phyloP scores from a whole-genome alignment of 2,113 vertebrate species.

The Syngnathoides biaculeatus region DNA sequence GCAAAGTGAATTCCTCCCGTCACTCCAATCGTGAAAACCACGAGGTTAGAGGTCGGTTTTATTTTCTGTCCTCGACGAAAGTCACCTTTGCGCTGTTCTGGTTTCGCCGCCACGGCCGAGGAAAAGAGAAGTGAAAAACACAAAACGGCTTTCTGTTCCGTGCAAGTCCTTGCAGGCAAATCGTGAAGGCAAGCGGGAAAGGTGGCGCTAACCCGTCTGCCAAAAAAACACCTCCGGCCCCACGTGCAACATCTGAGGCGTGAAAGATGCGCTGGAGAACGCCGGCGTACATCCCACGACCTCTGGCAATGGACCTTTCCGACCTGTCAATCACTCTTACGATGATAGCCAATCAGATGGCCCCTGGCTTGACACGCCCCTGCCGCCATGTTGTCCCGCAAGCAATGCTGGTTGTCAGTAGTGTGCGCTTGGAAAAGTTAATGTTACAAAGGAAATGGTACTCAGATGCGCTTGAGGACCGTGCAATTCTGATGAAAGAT shows the following conservation, averaged over 20 bases:
- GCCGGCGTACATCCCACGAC: conserved; percentile 69
- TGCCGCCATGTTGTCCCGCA: no score
- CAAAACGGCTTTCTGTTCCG: neutral
- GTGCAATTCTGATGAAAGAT: no score
- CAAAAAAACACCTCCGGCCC: neutral
- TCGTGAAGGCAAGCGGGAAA: neutral
- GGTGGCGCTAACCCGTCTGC: neutral
- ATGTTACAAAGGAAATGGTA: no score
- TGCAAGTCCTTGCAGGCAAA: conserved; percentile 14
- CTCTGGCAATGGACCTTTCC: no score
- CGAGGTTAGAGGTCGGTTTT: neutral
- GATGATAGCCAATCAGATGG: no score
- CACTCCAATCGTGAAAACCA: neutral
- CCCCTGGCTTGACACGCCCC: no score
- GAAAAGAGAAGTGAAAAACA: neutral
- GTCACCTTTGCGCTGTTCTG: neutral
- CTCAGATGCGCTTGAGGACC: no score
- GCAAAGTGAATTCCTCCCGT: neutral
- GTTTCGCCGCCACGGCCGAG: neutral
- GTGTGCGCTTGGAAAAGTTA: no score
- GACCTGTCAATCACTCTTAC: no score
- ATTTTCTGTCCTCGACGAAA: neutral
- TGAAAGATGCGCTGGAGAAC: conserved; percentile 35
- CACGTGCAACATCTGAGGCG: conserved; percentile 1
- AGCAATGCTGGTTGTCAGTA: no score